Percentiles rank a stretch among this genome's conserved stretches.
phyloP scores from a whole-genome alignment of 1,140 invertebrate species.

The Carposina sasakii region DNA sequence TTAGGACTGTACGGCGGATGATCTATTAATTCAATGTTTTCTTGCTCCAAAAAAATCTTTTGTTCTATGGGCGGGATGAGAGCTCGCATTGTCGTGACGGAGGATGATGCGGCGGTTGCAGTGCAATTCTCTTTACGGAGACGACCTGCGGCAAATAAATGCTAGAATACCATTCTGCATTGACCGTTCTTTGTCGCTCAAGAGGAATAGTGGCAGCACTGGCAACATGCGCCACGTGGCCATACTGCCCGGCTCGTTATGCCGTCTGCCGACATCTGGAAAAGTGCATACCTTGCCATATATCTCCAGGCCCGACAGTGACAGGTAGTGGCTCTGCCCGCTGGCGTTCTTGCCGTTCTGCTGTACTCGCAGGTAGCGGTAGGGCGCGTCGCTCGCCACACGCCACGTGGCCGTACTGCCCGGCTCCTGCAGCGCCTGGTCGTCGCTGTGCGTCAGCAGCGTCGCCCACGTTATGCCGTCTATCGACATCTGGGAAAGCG shows the following conservation, averaged over 20 bases:
- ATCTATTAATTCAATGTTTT: too few relatives aligned
- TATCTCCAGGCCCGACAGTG: slow-evolving; percentile 96
- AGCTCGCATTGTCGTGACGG: too few relatives aligned
- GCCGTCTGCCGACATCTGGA: too few relatives aligned
- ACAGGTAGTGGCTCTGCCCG: slow-evolving; percentile 96
- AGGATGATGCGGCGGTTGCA: too few relatives aligned
- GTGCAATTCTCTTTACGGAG: too few relatives aligned
- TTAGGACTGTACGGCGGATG: too few relatives aligned
- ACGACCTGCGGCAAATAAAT: too few relatives aligned
- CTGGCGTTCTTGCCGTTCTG: slow-evolving; percentile 98
- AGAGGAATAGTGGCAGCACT: too few relatives aligned
- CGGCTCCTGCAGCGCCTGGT: slow-evolving; percentile 94
- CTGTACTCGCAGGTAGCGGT: slow-evolving; percentile 93
- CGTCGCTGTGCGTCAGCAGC: slow-evolving; percentile 90
- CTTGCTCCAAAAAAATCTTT: too few relatives aligned
- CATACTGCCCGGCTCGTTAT: slow-evolving; percentile 97
- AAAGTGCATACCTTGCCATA: slow-evolving; percentile 90
- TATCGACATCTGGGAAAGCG: slow-evolving; percentile 87
- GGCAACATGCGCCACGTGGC: slow-evolving; percentile 86
- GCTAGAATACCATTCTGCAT: too few relatives aligned
- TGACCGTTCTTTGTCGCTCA: too few relatives aligned
- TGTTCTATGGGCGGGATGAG: too few relatives aligned
- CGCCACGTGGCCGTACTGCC: slow-evolving; percentile 94
- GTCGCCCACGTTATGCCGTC: slow-evolving; percentile 94
- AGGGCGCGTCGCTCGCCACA: slow-evolving; percentile 79